Percentiles rank a stretch among this genome's conserved stretches.
Conservation (phyloP, 2,888 invertebrate genomes). For the Orchesella flavescens region DNA sequence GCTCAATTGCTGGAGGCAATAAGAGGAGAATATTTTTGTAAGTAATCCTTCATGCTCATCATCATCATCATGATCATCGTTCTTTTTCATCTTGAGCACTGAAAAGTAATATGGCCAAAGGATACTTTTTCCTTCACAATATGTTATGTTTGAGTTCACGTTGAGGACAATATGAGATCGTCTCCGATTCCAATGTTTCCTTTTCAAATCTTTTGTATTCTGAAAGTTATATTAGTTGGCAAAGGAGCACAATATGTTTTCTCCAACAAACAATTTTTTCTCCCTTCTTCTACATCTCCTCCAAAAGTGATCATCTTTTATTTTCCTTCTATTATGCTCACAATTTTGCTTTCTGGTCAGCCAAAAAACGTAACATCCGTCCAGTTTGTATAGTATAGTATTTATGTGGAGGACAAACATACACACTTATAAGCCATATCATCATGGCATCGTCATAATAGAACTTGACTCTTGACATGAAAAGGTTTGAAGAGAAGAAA, state of each 20-base stretch:
- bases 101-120: too few species aligned
- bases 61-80: too few species aligned
- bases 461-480: conserved; percentile 50
- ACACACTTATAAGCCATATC: conserved; percentile 26
- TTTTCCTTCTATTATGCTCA: conserved; percentile 12
- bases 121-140: too few species aligned
- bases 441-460: conserved; percentile 45
- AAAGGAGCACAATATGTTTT: neutral
- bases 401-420: conserved; percentile 27
- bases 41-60: too few species aligned
- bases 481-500: conserved; percentile 28
- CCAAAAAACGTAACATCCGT: conserved; percentile 30
- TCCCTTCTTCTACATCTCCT: neutral
- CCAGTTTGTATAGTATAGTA: conserved; percentile 29
- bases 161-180: too few species aligned
- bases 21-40: too few species aligned
- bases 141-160: too few species aligned
- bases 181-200: neutral
- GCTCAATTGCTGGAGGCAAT: too few species aligned
- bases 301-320: conserved; percentile 3
- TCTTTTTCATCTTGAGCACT: too few species aligned
- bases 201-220: conserved; percentile 8
- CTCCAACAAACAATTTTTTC: conserved; percentile 7
- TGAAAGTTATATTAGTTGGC: neutral
- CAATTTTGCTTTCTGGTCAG: conserved; percentile 35